A percentile compares a stretch with the other conserved stretches of the same genome.
Evolutionary conservation across 2,888 invertebrate species (phyloP).

Genomic region (Amaurobius ferox): DNA sequence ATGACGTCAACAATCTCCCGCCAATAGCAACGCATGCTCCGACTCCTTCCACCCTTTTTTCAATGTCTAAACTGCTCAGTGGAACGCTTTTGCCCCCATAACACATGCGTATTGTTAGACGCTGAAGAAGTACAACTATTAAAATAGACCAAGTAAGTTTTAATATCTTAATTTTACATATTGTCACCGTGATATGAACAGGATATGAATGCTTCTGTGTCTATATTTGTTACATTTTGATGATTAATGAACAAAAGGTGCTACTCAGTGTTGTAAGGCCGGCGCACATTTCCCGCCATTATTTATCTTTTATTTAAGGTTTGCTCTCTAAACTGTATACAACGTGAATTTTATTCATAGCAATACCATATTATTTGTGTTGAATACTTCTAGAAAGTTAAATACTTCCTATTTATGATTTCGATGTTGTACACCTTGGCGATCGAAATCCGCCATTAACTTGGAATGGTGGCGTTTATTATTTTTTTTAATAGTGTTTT

Average conservation of each 20-base stretch:
- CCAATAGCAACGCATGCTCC: conserved; percentile 36
- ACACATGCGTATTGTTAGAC: conserved; percentile 54
- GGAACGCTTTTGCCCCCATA: conserved; percentile 25
- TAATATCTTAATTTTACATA: background rate
- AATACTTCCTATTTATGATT: background rate
- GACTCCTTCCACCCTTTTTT: conserved; percentile 62
- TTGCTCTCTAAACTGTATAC: background rate
- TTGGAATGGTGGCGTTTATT: conserved; percentile 51
- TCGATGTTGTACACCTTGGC: background rate
- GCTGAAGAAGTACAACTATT: background rate
- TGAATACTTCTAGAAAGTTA: no score
- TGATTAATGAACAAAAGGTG: conserved; percentile 5
- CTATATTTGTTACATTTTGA: background rate
- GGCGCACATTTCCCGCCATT: conserved; percentile 49
- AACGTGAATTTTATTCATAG: no score
- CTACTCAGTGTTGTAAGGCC: conserved; percentile 10
- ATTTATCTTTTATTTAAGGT: conserved; percentile 2
- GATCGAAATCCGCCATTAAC: conserved; percentile 71
- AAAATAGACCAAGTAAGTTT: conserved; percentile 40
- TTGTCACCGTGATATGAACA: background rate
- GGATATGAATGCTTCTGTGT: background rate
- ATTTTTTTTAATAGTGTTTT: background rate
- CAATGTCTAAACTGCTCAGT: background rate
- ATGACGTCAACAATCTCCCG: conserved; percentile 52
- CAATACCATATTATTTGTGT: no score